Evolutionary conservation across 2,797 vertebrate species (phyloP).

Genomic region (Gymnothorax reevesii): DNA sequence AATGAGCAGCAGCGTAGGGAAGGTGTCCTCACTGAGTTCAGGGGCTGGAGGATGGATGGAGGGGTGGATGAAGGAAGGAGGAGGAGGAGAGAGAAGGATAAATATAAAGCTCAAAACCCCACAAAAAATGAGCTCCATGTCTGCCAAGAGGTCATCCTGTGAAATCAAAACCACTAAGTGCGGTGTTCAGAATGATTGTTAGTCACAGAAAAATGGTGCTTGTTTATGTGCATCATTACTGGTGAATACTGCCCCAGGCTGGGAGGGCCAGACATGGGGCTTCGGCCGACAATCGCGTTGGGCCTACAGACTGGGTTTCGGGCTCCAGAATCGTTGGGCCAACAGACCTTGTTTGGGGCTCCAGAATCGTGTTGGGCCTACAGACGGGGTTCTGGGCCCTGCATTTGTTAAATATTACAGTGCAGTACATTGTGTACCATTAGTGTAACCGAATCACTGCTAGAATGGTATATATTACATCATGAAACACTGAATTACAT

Average conservation of each 20-base stretch:
- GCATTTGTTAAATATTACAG: no score
- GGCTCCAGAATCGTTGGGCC: neutral
- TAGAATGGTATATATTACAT: no score
- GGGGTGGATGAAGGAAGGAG: neutral
- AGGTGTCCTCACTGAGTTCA: constrained; percentile 90
- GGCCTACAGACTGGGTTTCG: no score
- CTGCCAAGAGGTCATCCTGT: neutral
- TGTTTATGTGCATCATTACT: no score
- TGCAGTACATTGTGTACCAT: no score
- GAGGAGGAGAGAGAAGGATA: constrained; percentile 22
- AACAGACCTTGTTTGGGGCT: neutral
- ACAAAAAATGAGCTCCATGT: neutral
- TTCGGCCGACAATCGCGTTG: neutral
- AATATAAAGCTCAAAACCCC: neutral
- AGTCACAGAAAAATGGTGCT: no score
- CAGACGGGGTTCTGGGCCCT: no score
- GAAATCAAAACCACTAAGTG: neutral
- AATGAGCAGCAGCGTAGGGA: constrained; percentile 88
- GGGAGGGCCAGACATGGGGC: no score
- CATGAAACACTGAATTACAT: no score
- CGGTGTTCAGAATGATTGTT: no score
- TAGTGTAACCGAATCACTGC: no score
- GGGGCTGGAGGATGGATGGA: constrained; percentile 69
- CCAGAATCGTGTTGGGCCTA: neutral
- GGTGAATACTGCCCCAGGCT: no score